Conservation (phyloP, 2,797 vertebrate species). For the Scomberomorus guttatus region DNA sequence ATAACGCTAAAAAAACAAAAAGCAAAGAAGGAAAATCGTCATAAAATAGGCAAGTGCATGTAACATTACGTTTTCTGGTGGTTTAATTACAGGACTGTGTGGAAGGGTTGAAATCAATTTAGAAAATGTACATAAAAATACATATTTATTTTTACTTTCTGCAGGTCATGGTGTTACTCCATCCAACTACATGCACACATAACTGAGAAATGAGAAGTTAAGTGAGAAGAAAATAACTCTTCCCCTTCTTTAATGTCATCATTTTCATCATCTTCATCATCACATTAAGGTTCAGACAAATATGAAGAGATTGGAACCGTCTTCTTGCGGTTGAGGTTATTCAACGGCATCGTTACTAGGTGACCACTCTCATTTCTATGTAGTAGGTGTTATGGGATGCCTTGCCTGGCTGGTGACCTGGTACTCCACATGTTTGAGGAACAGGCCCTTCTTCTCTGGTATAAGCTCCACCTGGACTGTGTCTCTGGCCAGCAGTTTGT, state of each 20-base stretch:
- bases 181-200: background rate
- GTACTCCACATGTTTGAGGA: constrained; percentile 98
- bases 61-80: background rate
- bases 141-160: background rate
- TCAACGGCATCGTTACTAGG: background rate
- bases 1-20: constrained; percentile 85
- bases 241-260: background rate
- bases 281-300: background rate
- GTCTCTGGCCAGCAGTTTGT: constrained; percentile 90
- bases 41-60: background rate
- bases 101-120: background rate
- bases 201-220: background rate
- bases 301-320: background rate
- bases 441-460: constrained; percentile 98
- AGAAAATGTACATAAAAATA: background rate
- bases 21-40: background rate
- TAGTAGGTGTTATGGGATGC: background rate
- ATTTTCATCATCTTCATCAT: no score
- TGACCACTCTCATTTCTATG: background rate
- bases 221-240: background rate
- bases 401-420: constrained; percentile 95
- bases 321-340: background rate
- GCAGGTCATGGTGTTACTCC: background rate
- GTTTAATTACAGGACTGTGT: background rate
- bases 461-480: constrained; percentile 93